Evolutionary conservation across 2,797 vertebrate species (phyloP), one percentile per base, ranked within the genome.

Genomic region (Microctenopoma steveboyesi): DNA sequence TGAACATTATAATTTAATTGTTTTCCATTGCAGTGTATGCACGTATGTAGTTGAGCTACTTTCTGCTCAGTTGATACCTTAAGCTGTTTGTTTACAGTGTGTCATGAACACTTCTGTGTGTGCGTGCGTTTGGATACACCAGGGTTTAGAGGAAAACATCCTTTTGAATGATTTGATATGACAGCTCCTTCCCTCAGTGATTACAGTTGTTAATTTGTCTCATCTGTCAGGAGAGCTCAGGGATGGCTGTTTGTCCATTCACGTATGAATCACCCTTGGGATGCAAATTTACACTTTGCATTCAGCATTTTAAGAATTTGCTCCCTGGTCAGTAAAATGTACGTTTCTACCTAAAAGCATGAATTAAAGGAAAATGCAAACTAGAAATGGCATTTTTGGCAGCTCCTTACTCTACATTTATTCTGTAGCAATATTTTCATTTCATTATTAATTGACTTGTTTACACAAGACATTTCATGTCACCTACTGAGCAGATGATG

Each of bases 181-280:
- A 87, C 87, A 65, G 84, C 70, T 74, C 74, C 73, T 67, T 81
- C 79, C 84, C 72, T 73, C 78, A 76, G 87, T 82, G 82, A 85
- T 88, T 88, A 85, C 78, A 87, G 76, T 83, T 80, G 77, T 83
- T 91, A 86, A 91, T 89, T 89, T 74, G 76, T 87, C 88, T 87
- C 81, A 42, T 91, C 86, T 82, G 85, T 88, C 88, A 88, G 72
- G 12, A 68, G 68, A 77, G 77, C 84, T 79, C 74, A 27, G 27
- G 72, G 85, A 83, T 71, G 69, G 66, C 42, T 83, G 76, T 84
- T 80, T 86, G 79, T 85, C 81, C 79, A 69, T 63, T 71, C 73
- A 5, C 76, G 80, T 50, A 64, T 64, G 64, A 88, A 61, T 88
- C 72, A 56, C 72, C 82, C 75, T 12, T 30, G 67, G 48, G 74